phyloP scores from a whole-genome alignment of 2,113 vertebrate genomes.

The Acanthochromis polyacanthus region DNA sequence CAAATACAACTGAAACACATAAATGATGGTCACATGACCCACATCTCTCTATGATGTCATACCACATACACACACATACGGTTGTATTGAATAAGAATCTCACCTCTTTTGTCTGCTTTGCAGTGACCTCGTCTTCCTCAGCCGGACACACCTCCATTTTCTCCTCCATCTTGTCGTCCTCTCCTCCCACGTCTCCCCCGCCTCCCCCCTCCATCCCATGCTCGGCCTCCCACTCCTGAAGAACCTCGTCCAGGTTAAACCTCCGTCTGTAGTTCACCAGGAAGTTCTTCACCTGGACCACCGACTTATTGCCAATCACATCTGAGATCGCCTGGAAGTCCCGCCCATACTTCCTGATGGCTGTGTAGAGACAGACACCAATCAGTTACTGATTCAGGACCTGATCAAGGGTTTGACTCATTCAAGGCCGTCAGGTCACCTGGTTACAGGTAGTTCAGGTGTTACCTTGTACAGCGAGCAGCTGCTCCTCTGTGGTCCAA shows the following conservation, averaged over 20 bases:
- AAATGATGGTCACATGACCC: background rate
- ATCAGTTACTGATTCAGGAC: background rate
- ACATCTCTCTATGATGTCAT: background rate
- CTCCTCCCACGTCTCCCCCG: constrained; percentile 56
- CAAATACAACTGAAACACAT: too few relatives aligned
- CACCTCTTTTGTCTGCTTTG: constrained; percentile 86
- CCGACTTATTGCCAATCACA: constrained; percentile 98
- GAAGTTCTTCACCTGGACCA: constrained; percentile 98
- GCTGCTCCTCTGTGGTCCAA: constrained; percentile 98
- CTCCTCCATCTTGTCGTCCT: constrained; percentile 88
- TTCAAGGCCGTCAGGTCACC: background rate
- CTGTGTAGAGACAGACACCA: constrained; percentile 71
- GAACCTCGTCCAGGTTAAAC: constrained; percentile 97
- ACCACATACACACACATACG: too few relatives aligned
- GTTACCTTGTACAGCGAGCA: constrained; percentile 97
- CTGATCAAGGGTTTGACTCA: background rate
- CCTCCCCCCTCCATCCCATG: constrained; percentile 88
- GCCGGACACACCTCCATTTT: constrained; percentile 86
- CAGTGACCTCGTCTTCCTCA: constrained; percentile 80
- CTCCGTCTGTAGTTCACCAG: constrained; percentile 97
- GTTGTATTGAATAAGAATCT: background rate
- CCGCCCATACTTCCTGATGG: constrained; percentile 96
- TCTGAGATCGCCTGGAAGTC: constrained; percentile 98
- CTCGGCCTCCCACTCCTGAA: constrained; percentile 98
- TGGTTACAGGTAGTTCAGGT: background rate